Base-by-base conservation (phyloP, 2,888 invertebrate genomes). In the Brenthis ino region DNA sequence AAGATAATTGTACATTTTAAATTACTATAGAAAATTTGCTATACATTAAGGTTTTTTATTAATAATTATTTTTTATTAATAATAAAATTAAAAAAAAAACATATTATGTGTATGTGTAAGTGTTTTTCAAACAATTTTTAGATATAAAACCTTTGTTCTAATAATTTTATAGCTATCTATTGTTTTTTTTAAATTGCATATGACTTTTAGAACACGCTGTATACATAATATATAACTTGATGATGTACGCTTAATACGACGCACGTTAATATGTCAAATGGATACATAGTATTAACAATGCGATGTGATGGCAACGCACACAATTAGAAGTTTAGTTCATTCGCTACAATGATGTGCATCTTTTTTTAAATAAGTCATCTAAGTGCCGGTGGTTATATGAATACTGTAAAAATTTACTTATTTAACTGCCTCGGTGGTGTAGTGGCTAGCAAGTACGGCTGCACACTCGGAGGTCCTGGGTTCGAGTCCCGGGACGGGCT, bases 261-360 rank as follows among this genome's bases (percentile, higher is more conserved):
- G 78, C 82, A 79, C 82, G 84, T 84, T 85, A 83, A 87, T 86
- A 86, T 86, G 85, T 87, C 87, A 86, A 86, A 87, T 85, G 86
- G 86, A 85, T 87, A 87, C 85, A 83, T 80, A 83, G 84, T 81
- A 84, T 84, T 86, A 88, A 88, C 87, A 88, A 88, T 85, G 81
- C 80, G 72, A 76, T 75, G 73, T 72, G 75, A 76, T 75, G 73
- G 81, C 80, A 75, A 82, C 83, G 79, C 84, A 85, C 85, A 85
- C 89, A 85, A 85, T 85, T 85, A 86, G 78, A 73, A 65, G 60
- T 70, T 69, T 64, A 54, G 14, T 0, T 0, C 68, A 65, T 65
- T 57, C 82, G 79, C 43, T 64, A 0, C 13, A 64, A 57, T 37
- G 72, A 0, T 54, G 81, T 83, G 84, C 80, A 69, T 37, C 11